Evolutionary conservation across 1,140 invertebrate species (phyloP).

Genomic region (Nephotettix cincticeps): DNA sequence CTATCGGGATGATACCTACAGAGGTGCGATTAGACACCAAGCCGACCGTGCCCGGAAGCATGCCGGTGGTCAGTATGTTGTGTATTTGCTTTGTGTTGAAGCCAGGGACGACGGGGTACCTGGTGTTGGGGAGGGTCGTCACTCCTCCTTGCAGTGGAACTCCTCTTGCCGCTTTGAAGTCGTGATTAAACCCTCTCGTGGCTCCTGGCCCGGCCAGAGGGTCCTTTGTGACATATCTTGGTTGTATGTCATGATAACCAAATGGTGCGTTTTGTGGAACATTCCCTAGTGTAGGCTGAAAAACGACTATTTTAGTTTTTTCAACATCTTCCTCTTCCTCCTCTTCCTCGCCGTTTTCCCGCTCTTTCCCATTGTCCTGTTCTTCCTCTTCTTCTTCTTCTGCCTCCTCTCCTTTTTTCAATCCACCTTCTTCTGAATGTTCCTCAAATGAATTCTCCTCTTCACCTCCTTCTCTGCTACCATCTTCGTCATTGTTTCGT

Average conservation of each 20-base stretch:
- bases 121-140: background rate
- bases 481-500: background rate
- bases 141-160: background rate
- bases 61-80: background rate
- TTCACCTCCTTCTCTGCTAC: background rate
- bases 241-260: background rate
- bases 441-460: background rate
- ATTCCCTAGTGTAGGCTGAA: background rate
- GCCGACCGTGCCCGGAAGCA: background rate
- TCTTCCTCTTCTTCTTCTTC: conserved; percentile 17
- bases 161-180: conserved; percentile 27
- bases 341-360: conserved; percentile 10
- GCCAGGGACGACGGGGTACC: conserved; percentile 9
- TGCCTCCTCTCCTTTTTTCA: too few relatives aligned
- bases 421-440: too few relatives aligned
- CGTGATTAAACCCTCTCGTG: conserved; percentile 25
- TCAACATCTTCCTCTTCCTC: conserved; percentile 17
- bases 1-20: background rate
- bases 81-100: conserved; percentile 20
- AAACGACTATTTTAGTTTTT: conserved; percentile 6
- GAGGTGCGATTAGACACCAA: background rate
- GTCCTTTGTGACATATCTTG: conserved; percentile 12
- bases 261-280: background rate
- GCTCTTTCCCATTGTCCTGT: conserved; percentile 7
- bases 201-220: conserved; percentile 23